phyloP scores from a whole-genome alignment of 2,797 vertebrate species.

The Hypotaenidia philippensis region DNA sequence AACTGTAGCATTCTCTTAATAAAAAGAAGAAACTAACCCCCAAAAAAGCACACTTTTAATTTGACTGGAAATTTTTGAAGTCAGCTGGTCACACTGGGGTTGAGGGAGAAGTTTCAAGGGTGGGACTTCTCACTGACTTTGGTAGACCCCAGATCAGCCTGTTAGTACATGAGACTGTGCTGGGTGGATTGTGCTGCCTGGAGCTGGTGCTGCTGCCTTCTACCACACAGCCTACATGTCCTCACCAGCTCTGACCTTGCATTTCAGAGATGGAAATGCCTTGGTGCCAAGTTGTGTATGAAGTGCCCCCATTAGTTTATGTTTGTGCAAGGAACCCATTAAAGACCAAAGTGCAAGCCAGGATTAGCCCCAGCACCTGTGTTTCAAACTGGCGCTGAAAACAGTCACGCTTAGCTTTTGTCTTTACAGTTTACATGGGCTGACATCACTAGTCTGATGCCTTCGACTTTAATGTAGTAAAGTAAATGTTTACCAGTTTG shows the following conservation, averaged over 20 bases:
- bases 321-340: not conserved
- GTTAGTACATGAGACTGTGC: accelerated
- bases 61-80: not conserved
- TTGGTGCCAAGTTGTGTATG: not conserved
- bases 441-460: not conserved
- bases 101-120: not conserved
- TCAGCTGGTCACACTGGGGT: not conserved
- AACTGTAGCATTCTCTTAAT: not conserved
- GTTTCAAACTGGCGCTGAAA: not conserved
- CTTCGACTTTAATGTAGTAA: not conserved
- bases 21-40: not conserved
- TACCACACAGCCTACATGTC: accelerated
- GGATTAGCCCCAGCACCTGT: not conserved
- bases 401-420: not conserved
- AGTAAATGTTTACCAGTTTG: not conserved
- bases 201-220: not conserved
- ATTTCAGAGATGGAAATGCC: not conserved
- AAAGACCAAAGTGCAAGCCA: not conserved
- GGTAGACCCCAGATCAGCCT: not conserved
- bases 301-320: not conserved
- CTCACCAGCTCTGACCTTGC: not conserved
- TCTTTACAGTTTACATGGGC: not conserved
- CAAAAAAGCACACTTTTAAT: not conserved
- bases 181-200: not conserved
- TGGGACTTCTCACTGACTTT: not conserved